These are phyloP conservation scores for Hofmannophila pseudospretella DNA, from an alignment of 2,888 invertebrate species.

Conservation along the genomic window DNA sequence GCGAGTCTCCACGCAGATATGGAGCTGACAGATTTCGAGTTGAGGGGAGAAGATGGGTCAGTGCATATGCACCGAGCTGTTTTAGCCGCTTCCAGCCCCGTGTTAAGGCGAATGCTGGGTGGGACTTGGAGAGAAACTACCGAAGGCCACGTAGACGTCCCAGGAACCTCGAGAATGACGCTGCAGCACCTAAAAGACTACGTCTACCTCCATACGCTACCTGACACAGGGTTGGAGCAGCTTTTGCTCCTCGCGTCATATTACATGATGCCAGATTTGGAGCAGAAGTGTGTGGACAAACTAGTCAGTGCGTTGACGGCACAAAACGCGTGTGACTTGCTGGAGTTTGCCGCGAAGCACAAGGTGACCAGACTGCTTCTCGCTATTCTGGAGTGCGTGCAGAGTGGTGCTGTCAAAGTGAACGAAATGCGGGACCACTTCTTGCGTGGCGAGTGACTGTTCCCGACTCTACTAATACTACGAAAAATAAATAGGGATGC, in stretches of 20 bases:
- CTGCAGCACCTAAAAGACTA: conserved; percentile 41
- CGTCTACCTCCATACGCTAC: conserved; percentile 37
- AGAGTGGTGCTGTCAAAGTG: conserved; percentile 25
- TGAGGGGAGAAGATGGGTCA: conserved; percentile 40
- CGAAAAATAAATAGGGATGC: no score
- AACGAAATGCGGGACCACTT: conserved; percentile 30
- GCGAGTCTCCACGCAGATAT: conserved; percentile 32
- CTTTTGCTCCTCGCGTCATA: conserved; percentile 36
- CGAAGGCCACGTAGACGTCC: conserved; percentile 35
- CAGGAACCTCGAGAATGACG: conserved; percentile 32
- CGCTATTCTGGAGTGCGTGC: conserved; percentile 36
- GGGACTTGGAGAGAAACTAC: conserved; percentile 41
- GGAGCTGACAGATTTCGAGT: conserved; percentile 43
- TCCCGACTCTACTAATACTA: no score
- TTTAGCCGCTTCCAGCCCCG: conserved; percentile 42
- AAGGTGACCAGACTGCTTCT: conserved; percentile 32
- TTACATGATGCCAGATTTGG: conserved; percentile 46
- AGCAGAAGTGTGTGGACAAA: conserved; percentile 37
- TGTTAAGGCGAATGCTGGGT: conserved; percentile 37
- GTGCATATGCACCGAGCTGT: conserved; percentile 40
- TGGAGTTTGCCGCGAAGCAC: conserved; percentile 41
- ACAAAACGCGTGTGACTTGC: conserved; percentile 26
- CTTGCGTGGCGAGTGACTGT: conserved; percentile 8
- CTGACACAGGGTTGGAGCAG: conserved; percentile 34
- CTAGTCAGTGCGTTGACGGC: conserved; percentile 25